Base-by-base conservation (phyloP, 1,140 invertebrate species). In the Conus ventricosus region DNA sequence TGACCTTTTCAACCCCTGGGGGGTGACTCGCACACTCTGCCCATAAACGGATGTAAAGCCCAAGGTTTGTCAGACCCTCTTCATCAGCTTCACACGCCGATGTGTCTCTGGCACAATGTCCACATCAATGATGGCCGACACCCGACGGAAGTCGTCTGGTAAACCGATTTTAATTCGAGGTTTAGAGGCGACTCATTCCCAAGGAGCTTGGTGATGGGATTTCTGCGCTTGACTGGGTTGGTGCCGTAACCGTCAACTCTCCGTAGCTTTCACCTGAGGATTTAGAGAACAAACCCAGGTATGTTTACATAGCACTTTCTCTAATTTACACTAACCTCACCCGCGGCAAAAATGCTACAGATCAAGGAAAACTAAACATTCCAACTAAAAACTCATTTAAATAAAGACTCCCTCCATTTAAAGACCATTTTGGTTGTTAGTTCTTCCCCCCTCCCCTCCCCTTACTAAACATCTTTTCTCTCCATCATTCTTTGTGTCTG, bases 81-180 rank as follows among this genome's bases (percentile, higher is more conserved):
- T 99, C 23, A 99, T 96, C 63, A 99, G 96, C 91, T 98, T 97
- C 1, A 99, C 99, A 90, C 99, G 96, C 67, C 99, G 96, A 95
- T 98, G 99, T 10, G 99, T 99, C 95, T 99, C 99, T 55, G 99
- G 99, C 54, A 99, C 97, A 95, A 99, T 98, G 93, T 99, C 99
- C 63, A 99, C 99, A 96, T 99, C 99, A 94, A 99, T 99, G 91
- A 99, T 99, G 84, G 98, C 98, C 1, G 95, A 95, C 63, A 95
- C 94, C 53, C 92, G 90, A 94, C 99, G 97, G 95, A 99, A 99
- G 95, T 99, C 99, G 94, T 99, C 98, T 4, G 99, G 98, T 95
- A 99, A 97, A 15, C 98, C 98, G 93, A 99, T 99, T 4, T 89
- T 87, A 84, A 94, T 91, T 63, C 95, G 95, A 51, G 97, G 96